Evolutionary conservation across 1,140 invertebrate genomes (phyloP).

Genomic region (Neodiprion lecontei): DNA sequence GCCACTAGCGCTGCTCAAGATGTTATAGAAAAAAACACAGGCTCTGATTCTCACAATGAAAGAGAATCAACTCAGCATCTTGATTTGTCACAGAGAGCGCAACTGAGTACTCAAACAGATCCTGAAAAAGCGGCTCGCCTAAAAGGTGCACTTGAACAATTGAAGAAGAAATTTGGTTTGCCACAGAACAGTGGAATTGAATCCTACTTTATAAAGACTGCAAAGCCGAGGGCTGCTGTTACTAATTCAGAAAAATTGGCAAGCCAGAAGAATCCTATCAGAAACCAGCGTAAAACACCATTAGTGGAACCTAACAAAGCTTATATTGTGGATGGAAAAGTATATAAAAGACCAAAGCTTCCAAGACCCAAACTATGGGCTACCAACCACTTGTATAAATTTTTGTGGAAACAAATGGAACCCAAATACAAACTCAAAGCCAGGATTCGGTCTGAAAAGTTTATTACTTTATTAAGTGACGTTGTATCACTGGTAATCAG

Average conservation of each 20-base stretch:
- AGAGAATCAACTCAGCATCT: too few relatives aligned
- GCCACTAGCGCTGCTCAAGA: too few relatives aligned
- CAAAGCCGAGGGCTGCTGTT: conserved; percentile 4
- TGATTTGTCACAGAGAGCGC: too few relatives aligned
- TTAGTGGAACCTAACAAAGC: conserved; percentile 35
- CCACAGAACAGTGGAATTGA: too few relatives aligned
- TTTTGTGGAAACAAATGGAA: conserved; percentile 46
- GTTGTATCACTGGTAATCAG: conserved; percentile 25
- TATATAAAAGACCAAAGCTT: conserved; percentile 43
- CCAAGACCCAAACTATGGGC: conserved; percentile 44
- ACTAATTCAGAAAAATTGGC: conserved; percentile 11
- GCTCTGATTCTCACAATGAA: too few relatives aligned
- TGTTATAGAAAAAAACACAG: too few relatives aligned
- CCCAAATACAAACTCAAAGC: conserved; percentile 35
- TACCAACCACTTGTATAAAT: conserved; percentile 45
- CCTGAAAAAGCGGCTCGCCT: background rate
- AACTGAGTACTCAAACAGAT: too few relatives aligned
- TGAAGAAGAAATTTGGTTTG: background rate
- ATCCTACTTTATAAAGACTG: background rate
- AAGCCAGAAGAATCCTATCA: background rate
- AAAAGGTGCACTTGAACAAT: background rate
- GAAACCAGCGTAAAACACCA: background rate
- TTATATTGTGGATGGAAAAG: conserved; percentile 42
- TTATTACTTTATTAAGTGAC: conserved; percentile 33
- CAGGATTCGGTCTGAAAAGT: conserved; percentile 42